A percentile compares a stretch with the other conserved stretches of the same genome.
These are phyloP conservation scores for Holothuria scabra DNA, from an alignment of 53 echinoderm and acorn worm genomes.

Conservation along the genomic window DNA sequence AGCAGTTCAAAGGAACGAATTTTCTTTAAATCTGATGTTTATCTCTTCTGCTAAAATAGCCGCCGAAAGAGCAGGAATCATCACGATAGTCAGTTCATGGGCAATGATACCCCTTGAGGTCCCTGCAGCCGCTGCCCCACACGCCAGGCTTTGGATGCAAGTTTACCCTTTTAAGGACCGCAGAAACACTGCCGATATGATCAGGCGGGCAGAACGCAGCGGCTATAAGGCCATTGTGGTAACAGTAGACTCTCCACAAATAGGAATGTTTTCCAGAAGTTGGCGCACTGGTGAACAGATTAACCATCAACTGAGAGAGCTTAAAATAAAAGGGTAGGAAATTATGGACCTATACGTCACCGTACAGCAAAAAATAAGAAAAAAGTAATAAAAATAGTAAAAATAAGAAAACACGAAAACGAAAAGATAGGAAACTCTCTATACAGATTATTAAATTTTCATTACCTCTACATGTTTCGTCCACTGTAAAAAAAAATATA, in stretches of 20 bases:
- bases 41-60: not conserved
- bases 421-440: too few species aligned
- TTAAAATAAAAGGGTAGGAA: too few species aligned
- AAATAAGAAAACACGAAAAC: too few species aligned
- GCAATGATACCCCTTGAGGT: constrained; percentile 14
- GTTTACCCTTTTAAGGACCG: constrained; percentile 42
- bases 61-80: constrained; percentile 24
- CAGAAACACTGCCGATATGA: constrained; percentile 16
- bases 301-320: not conserved
- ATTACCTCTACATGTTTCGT: too few species aligned
- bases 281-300: not conserved
- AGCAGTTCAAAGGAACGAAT: too few species aligned
- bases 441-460: too few species aligned
- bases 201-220: constrained; percentile 39
- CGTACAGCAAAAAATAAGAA: too few species aligned
- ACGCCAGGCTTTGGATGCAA: constrained; percentile 43
- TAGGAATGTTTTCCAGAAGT: constrained; percentile 10
- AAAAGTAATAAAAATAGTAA: too few species aligned
- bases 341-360: too few species aligned
- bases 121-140: constrained; percentile 31
- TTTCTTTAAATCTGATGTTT: too few species aligned
- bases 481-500: too few species aligned
- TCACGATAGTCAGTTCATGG: constrained; percentile 42
- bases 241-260: constrained; percentile 40
- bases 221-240: constrained; percentile 48